Evolutionary conservation across 2,888 invertebrate species (phyloP), one percentile per base, ranked within the genome.

Genomic region (Diarsia dahlii): DNA sequence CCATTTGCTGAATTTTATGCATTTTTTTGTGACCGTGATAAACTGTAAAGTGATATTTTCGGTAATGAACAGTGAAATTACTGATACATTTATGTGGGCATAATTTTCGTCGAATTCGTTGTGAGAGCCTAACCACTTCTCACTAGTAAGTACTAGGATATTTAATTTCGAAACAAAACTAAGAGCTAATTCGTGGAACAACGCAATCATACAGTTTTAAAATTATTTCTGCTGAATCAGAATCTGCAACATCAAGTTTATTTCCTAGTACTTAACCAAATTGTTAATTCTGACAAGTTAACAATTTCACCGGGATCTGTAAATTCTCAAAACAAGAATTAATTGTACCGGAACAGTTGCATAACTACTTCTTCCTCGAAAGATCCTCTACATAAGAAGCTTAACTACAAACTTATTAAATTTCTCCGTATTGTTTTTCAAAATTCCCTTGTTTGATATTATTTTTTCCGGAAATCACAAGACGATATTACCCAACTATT

Each of bases 1-100:
- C 78, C 80, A 76, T 82, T 87, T 71, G 68, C 76, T 46, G 75
- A 71, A 78, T 78, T 80, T 85, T 62, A 78, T 80, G 74, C 73
- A 73, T 76, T 85, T 86, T 83, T 76, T 74, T 80, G 74, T 63
- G 74, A 68, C 52, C 60, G 67, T 76, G 67, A 85, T 86, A 80
- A 75, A 84, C 48, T 68, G 48, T 71, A 28, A 75, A 80, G 68
- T 76, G 56, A 79, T 74, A 71, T 75, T 80, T 73, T 74, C n/a
- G 39, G 64, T 76, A 80, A 85, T 77, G 71, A 79, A 70, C 58
- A 58, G 10, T 56, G 39, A 74, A 62, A 77, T 84, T 63, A 58
- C 48, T 20, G 34, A 2, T 8, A n/a, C 1, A 28, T 34, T 68
- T 68, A 65, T 66, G 2, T 66, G 3, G 0, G n/a, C 48, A 28